These are phyloP conservation scores for Lapara coniferarum DNA, from an alignment of 2,888 invertebrate genomes.

Conservation along the genomic window DNA sequence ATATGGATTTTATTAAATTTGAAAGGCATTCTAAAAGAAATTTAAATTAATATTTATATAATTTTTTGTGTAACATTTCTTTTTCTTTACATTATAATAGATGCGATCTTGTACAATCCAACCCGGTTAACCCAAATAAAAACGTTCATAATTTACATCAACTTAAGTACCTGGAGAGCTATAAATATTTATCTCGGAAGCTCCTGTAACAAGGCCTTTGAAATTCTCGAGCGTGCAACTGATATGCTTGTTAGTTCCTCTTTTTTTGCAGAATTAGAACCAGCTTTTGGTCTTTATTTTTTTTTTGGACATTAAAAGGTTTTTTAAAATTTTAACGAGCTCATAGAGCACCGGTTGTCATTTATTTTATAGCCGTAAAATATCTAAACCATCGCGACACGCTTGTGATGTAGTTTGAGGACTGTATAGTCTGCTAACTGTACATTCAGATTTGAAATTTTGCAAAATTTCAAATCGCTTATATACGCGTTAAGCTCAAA, in stretches of 20 bases:
- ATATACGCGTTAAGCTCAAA: too few relatives aligned
- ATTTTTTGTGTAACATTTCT: too few relatives aligned
- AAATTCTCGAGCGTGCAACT: slow-evolving; percentile 44
- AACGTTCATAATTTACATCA: slow-evolving; percentile 50
- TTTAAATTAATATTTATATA: too few relatives aligned
- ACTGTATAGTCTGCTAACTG: too few relatives aligned
- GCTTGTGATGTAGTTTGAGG: too few relatives aligned
- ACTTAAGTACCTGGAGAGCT: slow-evolving; percentile 46
- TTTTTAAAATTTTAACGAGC: neutral
- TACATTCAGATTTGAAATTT: too few relatives aligned
- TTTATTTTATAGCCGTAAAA: too few relatives aligned
- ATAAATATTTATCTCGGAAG: slow-evolving; percentile 56
- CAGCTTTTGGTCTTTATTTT: slow-evolving; percentile 12
- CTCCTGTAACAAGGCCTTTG: slow-evolving; percentile 45
- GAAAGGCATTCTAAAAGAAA: too few relatives aligned
- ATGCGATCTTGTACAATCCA: slow-evolving; percentile 35
- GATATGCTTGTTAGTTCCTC: slow-evolving; percentile 44
- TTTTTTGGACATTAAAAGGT: neutral
- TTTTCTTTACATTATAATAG: slow-evolving; percentile 22
- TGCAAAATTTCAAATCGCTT: too few relatives aligned
- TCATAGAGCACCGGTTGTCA: too few relatives aligned
- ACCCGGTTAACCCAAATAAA: slow-evolving; percentile 5
- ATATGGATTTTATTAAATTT: neutral
- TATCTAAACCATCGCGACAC: too few relatives aligned
- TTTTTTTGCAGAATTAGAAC: slow-evolving; percentile 40